These are phyloP conservation scores for Tachina fera DNA, from an alignment of 2,888 invertebrate species.

Conservation along the genomic window DNA sequence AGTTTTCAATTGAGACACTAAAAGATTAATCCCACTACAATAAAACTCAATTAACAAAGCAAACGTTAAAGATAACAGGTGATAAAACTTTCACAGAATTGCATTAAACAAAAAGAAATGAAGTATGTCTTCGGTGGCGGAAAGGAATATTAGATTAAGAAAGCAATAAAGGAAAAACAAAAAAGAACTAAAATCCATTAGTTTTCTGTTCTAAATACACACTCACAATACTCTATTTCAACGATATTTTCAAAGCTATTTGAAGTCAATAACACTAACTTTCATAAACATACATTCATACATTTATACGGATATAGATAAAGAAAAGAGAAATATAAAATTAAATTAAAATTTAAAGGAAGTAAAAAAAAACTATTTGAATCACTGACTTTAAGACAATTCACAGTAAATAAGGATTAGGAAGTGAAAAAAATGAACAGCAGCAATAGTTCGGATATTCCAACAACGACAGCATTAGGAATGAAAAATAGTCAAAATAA, in stretches of 20 bases:
- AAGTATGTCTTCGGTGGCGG: constrained; percentile 44
- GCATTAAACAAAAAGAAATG: constrained; percentile 15
- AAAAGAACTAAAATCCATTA: constrained; percentile 50
- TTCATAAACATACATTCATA: not conserved
- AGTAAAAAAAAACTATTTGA: constrained; percentile 46
- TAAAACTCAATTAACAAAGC: constrained; percentile 64
- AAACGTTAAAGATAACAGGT: constrained; percentile 53
- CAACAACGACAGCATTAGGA: constrained; percentile 53
- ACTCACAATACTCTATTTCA: constrained; percentile 19
- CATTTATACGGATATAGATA: not conserved
- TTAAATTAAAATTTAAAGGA: constrained; percentile 4
- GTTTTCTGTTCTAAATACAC: constrained; percentile 36
- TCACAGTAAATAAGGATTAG: constrained; percentile 62
- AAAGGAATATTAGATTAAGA: constrained; percentile 26
- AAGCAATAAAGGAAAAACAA: constrained; percentile 11
- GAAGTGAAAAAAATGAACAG: constrained; percentile 62
- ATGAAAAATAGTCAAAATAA: constrained; percentile 64
- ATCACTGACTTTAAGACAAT: constrained; percentile 65
- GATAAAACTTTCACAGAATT: constrained; percentile 1
- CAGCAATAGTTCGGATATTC: constrained; percentile 50
- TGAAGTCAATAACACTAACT: constrained; percentile 34
- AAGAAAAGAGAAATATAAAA: not conserved
- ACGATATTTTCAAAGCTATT: constrained; percentile 18
- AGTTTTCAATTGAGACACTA: constrained; percentile 41
- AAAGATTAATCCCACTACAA: constrained; percentile 58